Conservation (phyloP, 2,797 vertebrate species). For the Meriones psammophilus region DNA sequence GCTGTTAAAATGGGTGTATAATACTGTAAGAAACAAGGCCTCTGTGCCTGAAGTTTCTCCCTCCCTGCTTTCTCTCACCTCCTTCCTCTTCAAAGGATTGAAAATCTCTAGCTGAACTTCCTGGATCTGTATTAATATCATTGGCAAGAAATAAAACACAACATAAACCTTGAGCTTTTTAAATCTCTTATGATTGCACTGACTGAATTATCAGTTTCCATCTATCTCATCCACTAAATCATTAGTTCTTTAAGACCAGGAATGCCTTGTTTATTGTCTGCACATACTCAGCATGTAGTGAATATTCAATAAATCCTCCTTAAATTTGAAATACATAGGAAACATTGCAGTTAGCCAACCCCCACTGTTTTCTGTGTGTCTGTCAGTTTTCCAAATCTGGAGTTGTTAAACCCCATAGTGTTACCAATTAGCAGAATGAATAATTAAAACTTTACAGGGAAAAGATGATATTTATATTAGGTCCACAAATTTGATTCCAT, state of each 20-base stretch:
- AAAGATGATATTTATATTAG: slow-evolving; percentile 38
- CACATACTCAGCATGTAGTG: not conserved
- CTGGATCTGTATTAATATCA: not conserved
- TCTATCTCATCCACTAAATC: not conserved
- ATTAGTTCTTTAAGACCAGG: not conserved
- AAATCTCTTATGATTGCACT: slow-evolving; percentile 4
- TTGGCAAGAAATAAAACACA: not conserved
- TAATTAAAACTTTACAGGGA: not conserved
- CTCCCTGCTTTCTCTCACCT: not conserved
- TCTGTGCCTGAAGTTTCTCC: not conserved
- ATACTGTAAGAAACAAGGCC: not conserved
- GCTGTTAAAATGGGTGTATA: not conserved
- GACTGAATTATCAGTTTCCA: not conserved
- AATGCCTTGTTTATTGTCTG: slow-evolving; percentile 37
- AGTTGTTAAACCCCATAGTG: not conserved
- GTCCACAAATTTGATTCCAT: slow-evolving; percentile 2
- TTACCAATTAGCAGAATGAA: slow-evolving; percentile 24
- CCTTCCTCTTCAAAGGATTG: not conserved
- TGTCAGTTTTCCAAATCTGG: slow-evolving; percentile 23
- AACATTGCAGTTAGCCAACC: not conserved
- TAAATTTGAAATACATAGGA: slow-evolving; percentile 13
- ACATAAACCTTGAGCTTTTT: not conserved
- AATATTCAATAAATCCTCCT: slow-evolving; percentile 1
- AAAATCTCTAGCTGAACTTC: slow-evolving; percentile 5
- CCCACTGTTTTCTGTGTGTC: not conserved